Evolutionary conservation across 2,888 invertebrate species (phyloP).

Genomic region (Rhagonycha fulva): DNA sequence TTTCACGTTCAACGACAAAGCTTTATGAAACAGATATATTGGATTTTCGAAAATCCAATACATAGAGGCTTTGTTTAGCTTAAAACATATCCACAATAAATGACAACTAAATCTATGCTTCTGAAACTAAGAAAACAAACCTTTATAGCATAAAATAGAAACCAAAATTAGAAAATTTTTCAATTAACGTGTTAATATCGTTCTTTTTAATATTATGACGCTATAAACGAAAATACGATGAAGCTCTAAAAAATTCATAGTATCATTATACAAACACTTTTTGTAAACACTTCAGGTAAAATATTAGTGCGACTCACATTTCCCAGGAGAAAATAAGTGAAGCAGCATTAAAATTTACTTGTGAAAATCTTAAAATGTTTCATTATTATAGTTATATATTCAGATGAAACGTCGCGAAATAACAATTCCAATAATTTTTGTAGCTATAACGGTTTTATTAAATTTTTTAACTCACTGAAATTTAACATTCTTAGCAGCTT

Average conservation of each 20-base stretch:
- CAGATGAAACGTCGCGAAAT: neutral
- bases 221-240: neutral
- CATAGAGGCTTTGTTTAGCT: neutral
- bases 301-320: neutral
- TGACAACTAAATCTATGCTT: neutral
- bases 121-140: neutral
- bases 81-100: neutral
- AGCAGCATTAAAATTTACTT: neutral
- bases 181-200: neutral
- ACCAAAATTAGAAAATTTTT: neutral
- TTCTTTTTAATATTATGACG: neutral
- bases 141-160: neutral
- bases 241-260: neutral
- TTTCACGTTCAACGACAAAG: neutral
- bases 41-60: neutral
- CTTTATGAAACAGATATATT: neutral
- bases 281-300: neutral
- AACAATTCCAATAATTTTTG: neutral
- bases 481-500: neutral
- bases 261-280: neutral
- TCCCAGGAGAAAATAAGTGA: neutral
- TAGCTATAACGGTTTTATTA: neutral
- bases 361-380: neutral
- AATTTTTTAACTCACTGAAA: neutral
- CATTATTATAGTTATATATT: neutral